phyloP scores from a whole-genome alignment of 30 jellyfish, hydroid and myxozoan genomes.

The Hydractinia symbiolongicarpus region DNA sequence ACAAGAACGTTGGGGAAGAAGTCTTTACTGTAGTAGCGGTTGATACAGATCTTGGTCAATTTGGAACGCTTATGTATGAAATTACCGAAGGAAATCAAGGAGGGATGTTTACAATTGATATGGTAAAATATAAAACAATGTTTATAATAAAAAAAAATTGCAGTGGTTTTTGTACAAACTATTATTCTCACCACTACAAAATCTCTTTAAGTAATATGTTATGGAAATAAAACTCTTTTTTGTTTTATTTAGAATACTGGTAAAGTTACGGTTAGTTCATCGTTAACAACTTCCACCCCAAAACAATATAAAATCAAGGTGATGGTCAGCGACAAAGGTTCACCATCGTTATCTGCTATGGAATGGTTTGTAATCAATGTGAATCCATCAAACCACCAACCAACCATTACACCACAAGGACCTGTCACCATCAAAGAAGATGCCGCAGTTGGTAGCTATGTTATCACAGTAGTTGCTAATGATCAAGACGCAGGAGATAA shows the following conservation, averaged over 20 bases:
- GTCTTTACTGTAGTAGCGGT: constrained; percentile 18
- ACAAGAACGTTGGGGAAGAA: constrained; percentile 5
- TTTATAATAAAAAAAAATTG: too few species aligned
- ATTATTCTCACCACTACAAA: neutral
- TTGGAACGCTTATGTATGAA: constrained; percentile 16
- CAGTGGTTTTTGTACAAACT: neutral
- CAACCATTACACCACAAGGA: constrained; percentile 20
- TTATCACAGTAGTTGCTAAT: constrained; percentile 4
- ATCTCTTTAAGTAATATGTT: neutral
- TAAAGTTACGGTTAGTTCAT: neutral
- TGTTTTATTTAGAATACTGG: constrained; percentile 1
- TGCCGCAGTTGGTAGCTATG: neutral
- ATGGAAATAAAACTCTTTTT: neutral
- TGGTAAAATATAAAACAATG: neutral
- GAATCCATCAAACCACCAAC: constrained; percentile 4
- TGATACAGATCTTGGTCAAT: constrained; percentile 26
- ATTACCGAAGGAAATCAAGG: constrained; percentile 9
- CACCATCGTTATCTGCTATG: constrained; percentile 8
- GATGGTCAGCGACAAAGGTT: constrained; percentile 1
- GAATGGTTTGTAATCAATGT: neutral
- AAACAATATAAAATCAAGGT: neutral
- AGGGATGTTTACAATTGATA: neutral
- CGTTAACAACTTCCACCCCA: neutral
- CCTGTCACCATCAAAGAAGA: constrained; percentile 9
- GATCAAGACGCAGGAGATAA: constrained; percentile 20